phyloP scores from a whole-genome alignment of 2,797 vertebrate species.

The Pipistrellus pipistrellus region DNA sequence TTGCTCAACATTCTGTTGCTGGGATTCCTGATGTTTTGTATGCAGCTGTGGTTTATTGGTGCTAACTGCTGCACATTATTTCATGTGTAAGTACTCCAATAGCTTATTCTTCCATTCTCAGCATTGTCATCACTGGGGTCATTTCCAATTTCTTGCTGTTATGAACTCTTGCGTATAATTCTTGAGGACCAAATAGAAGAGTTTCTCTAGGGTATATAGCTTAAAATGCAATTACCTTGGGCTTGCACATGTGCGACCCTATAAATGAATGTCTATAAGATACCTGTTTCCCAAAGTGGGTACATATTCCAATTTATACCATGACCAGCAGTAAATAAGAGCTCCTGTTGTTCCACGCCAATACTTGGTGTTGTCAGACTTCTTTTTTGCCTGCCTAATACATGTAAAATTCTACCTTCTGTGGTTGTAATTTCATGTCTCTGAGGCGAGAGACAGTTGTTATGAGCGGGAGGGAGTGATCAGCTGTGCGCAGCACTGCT shows the following conservation, averaged over 20 bases:
- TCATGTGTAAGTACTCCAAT: neutral
- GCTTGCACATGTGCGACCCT: neutral
- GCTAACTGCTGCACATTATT: neutral
- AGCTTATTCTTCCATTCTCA: conserved; percentile 12
- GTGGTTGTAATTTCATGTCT: neutral
- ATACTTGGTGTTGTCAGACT: neutral
- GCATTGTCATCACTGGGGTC: neutral
- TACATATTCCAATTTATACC: neutral
- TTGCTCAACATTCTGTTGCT: conserved; percentile 3
- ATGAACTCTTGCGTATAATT: neutral
- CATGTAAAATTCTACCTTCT: neutral
- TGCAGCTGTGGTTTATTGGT: neutral
- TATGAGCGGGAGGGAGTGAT: neutral
- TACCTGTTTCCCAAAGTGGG: neutral
- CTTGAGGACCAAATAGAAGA: neutral
- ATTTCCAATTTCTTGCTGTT: neutral
- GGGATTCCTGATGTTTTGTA: neutral
- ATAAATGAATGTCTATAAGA: neutral
- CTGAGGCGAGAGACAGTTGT: neutral
- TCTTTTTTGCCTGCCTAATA: neutral
- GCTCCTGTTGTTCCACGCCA: neutral
- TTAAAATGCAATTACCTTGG: neutral
- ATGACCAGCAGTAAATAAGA: neutral
- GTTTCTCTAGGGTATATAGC: neutral
- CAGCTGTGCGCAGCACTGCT: neutral